Evolutionary conservation across 2,888 invertebrate genomes (phyloP), one percentile per base, ranked within the genome.

Genomic region (Drosophila barbarae): DNA sequence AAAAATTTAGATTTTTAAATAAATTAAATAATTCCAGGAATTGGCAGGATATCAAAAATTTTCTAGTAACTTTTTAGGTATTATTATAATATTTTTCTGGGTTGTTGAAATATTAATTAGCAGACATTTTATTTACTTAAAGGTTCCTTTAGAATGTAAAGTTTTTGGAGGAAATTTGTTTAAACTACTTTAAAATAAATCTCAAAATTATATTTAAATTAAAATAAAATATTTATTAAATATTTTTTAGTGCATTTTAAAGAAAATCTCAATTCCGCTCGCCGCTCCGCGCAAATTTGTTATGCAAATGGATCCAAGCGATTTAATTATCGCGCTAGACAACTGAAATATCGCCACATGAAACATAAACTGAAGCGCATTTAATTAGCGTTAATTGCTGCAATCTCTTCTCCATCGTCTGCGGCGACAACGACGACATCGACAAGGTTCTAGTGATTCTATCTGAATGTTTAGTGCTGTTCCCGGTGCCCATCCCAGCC

Each of bases 381-480:
- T 87, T 86, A 86, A 86, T 87, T 87, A 86, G 86, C 78, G 84
- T 86, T 87, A 87, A 87, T 87, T 87, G 83, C 75, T 59, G 79
- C 79, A 80, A 80, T 80, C 79, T 77, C 78, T 81, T 66, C 67
- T 66, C 56, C 65, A 56, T 69, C 71, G 69, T 71, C 71, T 71
- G 51, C 36, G 71, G 64, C 60, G 38, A 54, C 70, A 23, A 38
- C 42, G 28, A 52, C 57, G 57, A 64, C 56, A 64, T 67, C 68
- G 73, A 69, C 74, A 72, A 68, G 52, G 38, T 68, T 59, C 65
- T 58, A 66, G 75, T 60, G 67, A 72, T 72, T 65, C 68, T 69
- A 74, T 83, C 85, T 72, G 36, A 39, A 50, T 69, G 57, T 69
- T 66, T 61, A 58, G 71, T 42, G 41, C 66, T 51, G 63, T 69